These are phyloP conservation scores for Syngnathus typhle DNA, from an alignment of 2,113 vertebrate genomes.

Conservation along the genomic window DNA sequence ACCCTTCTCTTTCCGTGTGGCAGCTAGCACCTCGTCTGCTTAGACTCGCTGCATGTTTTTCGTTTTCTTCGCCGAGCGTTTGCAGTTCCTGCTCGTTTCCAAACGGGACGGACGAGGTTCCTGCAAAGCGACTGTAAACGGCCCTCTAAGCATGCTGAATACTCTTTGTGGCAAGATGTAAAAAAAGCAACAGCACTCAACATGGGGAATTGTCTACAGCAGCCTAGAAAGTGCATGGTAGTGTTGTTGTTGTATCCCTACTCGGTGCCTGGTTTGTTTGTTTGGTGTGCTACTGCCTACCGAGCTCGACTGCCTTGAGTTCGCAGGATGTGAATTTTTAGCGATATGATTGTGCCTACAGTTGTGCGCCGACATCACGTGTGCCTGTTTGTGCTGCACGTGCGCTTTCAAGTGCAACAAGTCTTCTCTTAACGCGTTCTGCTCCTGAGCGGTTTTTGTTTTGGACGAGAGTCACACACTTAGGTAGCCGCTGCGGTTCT, in stretches of 20 bases:
- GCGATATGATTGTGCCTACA: constrained; percentile 62
- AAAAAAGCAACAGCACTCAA: constrained; percentile 23
- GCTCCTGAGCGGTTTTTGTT: constrained; percentile 30
- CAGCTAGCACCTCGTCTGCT: constrained; percentile 56
- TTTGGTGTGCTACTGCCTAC: constrained; percentile 40
- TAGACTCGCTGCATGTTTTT: constrained; percentile 40
- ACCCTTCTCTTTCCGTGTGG: constrained; percentile 44
- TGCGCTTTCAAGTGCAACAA: constrained; percentile 51
- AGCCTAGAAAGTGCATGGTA: constrained; percentile 55
- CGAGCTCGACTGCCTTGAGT: constrained; percentile 44
- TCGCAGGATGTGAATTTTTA: constrained; percentile 51
- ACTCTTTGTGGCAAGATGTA: constrained; percentile 36
- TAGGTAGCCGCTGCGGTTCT: constrained; percentile 24
- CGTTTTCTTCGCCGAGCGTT: constrained; percentile 21
- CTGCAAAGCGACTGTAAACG: constrained; percentile 55
- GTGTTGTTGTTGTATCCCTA: constrained; percentile 44
- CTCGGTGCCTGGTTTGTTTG: constrained; percentile 45
- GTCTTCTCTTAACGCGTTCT: constrained; percentile 12
- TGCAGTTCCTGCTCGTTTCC: constrained; percentile 33
- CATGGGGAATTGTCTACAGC: constrained; percentile 33
- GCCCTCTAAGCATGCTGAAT: constrained; percentile 64
- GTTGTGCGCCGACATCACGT: constrained; percentile 54
- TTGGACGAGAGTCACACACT: constrained; percentile 37
- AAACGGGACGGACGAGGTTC: constrained; percentile 52
- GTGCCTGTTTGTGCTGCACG: constrained; percentile 64